Percentiles rank a stretch among this genome's conserved stretches.
These are phyloP conservation scores for Meteorus cinctellus DNA, from an alignment of 2,888 invertebrate species.

Conservation along the genomic window DNA sequence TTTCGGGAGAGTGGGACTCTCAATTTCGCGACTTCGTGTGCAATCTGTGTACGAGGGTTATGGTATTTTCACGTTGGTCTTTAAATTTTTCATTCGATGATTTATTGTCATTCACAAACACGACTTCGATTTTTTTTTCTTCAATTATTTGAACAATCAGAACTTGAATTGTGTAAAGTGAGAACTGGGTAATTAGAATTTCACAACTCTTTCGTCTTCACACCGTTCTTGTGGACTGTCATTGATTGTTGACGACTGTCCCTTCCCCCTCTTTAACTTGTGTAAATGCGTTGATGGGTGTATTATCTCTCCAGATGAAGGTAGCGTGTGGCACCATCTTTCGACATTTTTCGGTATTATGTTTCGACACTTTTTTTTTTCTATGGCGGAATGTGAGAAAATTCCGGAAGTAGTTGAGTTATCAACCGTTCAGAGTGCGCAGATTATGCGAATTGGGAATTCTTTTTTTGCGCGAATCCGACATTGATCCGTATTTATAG, in stretches of 20 bases:
- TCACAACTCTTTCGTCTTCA: slow-evolving; percentile 19
- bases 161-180: background rate
- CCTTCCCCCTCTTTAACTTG: background rate
- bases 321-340: slow-evolving; percentile 5
- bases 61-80: background rate
- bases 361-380: background rate
- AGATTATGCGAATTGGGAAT: too few relatives aligned
- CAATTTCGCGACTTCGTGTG: background rate
- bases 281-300: background rate
- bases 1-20: background rate
- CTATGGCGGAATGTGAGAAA: background rate
- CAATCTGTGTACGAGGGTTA: slow-evolving; percentile 5
- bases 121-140: background rate
- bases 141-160: too few relatives aligned
- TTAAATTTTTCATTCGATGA: background rate
- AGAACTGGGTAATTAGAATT: slow-evolving; percentile 4
- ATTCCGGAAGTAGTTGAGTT: background rate
- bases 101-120: background rate
- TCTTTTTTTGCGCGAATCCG: too few relatives aligned
- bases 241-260: slow-evolving; percentile 37
- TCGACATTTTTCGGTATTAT: background rate
- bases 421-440: background rate
- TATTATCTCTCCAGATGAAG: background rate
- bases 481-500: too few relatives aligned
- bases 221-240: slow-evolving; percentile 28